Conservation (phyloP, 2,113 vertebrate genomes). For the Melierax canorus region DNA sequence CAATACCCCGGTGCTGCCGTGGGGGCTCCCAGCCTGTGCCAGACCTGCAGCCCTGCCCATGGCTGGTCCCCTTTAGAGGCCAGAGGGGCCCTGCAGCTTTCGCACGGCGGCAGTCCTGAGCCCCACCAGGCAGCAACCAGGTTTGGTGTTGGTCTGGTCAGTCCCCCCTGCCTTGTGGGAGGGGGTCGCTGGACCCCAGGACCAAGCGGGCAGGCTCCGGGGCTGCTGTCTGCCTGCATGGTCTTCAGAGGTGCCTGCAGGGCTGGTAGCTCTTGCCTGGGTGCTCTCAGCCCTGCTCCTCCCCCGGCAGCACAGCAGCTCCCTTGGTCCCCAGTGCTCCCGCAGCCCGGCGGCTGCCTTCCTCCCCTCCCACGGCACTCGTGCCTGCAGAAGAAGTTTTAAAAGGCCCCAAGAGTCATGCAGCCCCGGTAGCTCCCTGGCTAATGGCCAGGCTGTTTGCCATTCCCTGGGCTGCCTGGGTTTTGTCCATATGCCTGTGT, state of each 20-base stretch:
- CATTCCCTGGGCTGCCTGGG: not conserved
- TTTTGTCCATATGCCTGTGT: constrained; percentile 45
- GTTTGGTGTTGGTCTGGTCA: not conserved
- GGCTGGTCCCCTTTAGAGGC: fast-evolving
- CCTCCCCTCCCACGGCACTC: fast-evolving
- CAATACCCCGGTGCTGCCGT: fast-evolving
- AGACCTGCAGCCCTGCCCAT: fast-evolving
- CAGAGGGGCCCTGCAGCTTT: not conserved
- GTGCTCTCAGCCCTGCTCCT: not conserved
- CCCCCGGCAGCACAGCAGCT: fast-evolving
- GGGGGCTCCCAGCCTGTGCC: fast-evolving
- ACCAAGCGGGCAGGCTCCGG: not conserved
- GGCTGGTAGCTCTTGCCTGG: not conserved
- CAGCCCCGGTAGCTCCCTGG: not conserved
- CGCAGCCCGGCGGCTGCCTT: fast-evolving
- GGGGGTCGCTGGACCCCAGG: fast-evolving
- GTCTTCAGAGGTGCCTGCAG: fast-evolving
- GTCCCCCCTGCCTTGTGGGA: not conserved
- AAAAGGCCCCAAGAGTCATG: not conserved
- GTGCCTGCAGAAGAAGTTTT: not conserved
- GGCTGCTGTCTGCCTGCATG: not conserved
- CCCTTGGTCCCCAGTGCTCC: not conserved
- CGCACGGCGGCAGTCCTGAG: fast-evolving
- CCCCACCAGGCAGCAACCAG: fast-evolving
- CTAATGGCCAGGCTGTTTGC: not conserved